Percentiles rank a stretch among this genome's conserved stretches.
phyloP scores from a whole-genome alignment of 2,888 invertebrate genomes.

The Erannis defoliaria region DNA sequence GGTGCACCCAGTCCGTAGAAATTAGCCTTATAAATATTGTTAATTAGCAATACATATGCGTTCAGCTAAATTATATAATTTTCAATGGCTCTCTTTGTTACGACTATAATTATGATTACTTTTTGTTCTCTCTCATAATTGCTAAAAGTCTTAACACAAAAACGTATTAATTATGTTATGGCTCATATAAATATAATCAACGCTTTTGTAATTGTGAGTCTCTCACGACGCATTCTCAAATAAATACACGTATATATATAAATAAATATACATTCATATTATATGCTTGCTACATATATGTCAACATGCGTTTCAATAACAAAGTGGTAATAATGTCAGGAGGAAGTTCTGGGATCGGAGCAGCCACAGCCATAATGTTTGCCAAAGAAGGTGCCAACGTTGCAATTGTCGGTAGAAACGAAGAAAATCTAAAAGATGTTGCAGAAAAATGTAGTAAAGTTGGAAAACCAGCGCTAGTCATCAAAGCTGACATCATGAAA shows the following conservation, averaged over 20 bases:
- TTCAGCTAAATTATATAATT: background rate
- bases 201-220: background rate
- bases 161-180: no score
- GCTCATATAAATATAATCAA: background rate
- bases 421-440: slow-evolving; percentile 50
- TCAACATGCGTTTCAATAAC: slow-evolving; percentile 42
- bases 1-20: no score
- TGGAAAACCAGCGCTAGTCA: slow-evolving; percentile 46
- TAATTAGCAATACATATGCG: no score
- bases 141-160: background rate
- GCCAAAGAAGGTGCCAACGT: slow-evolving; percentile 56
- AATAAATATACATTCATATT: no score
- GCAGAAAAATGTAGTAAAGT: slow-evolving; percentile 42
- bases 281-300: background rate
- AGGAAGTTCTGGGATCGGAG: slow-evolving; percentile 59
- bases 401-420: slow-evolving; percentile 55
- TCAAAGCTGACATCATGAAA: slow-evolving; percentile 56
- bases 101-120: background rate
- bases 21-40: no score
- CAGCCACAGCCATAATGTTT: slow-evolving; percentile 50
- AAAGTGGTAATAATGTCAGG: slow-evolving; percentile 61
- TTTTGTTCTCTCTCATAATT: background rate
- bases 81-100: background rate
- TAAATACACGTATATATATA: background rate
- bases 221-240: background rate